These are phyloP conservation scores for Hydrolagus affinis DNA, from an alignment of 2,113 vertebrate species.

Conservation along the genomic window DNA sequence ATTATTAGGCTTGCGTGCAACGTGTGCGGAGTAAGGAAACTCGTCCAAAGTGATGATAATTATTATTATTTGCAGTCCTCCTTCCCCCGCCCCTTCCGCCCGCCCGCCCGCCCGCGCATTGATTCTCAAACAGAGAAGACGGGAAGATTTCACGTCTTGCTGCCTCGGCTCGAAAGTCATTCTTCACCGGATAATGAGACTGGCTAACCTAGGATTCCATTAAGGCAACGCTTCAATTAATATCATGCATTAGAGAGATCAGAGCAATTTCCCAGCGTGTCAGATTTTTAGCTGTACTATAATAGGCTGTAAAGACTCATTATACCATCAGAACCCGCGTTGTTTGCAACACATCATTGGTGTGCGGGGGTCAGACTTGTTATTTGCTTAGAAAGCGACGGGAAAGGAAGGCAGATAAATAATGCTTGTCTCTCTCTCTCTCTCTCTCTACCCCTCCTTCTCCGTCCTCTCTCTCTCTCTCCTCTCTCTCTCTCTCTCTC, in stretches of 20 bases:
- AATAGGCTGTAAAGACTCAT: slow-evolving; percentile 15
- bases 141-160: background rate
- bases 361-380: background rate
- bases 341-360: background rate
- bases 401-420: background rate
- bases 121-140: background rate
- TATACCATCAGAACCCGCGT: background rate
- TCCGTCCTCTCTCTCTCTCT: too few relatives aligned
- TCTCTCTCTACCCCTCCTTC: too few relatives aligned
- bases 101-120: too few relatives aligned
- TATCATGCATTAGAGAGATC: slow-evolving; percentile 19
- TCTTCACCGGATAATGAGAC: slow-evolving; percentile 14
- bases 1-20: too few relatives aligned
- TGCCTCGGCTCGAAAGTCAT: background rate
- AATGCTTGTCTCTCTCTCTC: background rate
- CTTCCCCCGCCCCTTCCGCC: too few relatives aligned
- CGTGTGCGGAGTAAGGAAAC: too few relatives aligned
- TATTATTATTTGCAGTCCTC: too few relatives aligned
- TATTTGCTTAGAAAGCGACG: background rate
- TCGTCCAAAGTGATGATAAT: too few relatives aligned
- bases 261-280: slow-evolving; percentile 27
- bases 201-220: slow-evolving; percentile 22
- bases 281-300: background rate
- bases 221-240: slow-evolving; percentile 24
- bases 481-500: too few relatives aligned